Evolutionary conservation across 2,888 invertebrate species (phyloP).

Genomic region (Graphium colonna): DNA sequence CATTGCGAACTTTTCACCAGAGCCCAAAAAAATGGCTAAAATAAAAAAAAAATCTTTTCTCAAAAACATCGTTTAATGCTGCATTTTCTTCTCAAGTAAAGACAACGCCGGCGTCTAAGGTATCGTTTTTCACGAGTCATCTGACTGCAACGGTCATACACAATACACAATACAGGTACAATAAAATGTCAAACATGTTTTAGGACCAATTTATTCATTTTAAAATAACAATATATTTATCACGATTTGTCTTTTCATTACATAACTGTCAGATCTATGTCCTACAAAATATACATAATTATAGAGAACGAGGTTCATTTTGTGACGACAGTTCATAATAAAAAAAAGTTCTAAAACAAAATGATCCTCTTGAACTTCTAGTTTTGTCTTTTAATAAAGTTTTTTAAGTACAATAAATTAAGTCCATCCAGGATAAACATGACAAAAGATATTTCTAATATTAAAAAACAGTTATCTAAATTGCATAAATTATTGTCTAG

Average conservation of each 20-base stretch:
- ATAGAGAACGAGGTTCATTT: not conserved
- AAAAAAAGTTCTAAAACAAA: no score
- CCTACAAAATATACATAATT: conserved; percentile 41
- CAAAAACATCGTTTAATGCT: no score
- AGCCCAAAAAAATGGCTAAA: no score
- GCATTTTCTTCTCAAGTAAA: no score
- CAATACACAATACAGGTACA: no score
- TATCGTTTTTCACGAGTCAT: no score
- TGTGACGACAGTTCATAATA: not conserved
- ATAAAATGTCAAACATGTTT: conserved; percentile 23
- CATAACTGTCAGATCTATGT: conserved; percentile 62
- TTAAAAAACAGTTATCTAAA: no score
- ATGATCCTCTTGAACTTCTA: no score
- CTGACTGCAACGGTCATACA: no score
- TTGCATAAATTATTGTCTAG: conserved; percentile 12
- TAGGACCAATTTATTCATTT: conserved; percentile 60
- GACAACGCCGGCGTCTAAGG: no score
- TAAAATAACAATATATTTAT: conserved; percentile 69
- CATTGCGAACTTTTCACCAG: no score
- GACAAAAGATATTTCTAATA: not conserved
- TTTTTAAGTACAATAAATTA: not conserved
- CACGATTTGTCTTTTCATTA: conserved; percentile 72
- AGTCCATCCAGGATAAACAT: not conserved
- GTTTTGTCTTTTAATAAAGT: not conserved
- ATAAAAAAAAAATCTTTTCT: no score